Evolutionary conservation across 2,113 vertebrate genomes (phyloP).

Genomic region (Antechinus stuartii): DNA sequence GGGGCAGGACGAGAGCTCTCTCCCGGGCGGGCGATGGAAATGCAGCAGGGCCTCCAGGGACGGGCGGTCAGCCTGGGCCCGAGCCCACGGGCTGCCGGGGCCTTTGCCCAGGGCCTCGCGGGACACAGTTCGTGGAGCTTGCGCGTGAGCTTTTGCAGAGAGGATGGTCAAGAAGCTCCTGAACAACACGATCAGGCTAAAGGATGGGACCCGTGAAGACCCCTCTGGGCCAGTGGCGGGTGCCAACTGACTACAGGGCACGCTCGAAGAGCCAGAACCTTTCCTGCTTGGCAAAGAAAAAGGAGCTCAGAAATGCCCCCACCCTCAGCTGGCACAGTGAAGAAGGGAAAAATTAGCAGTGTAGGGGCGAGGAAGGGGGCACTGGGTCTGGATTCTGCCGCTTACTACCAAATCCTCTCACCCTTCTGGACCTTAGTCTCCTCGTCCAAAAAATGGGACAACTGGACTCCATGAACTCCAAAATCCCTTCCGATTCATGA

Average conservation of each 20-base stretch:
- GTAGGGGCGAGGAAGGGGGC: too few relatives aligned
- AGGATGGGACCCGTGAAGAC: not conserved
- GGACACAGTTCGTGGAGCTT: not conserved
- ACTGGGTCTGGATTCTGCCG: not conserved
- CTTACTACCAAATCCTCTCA: not conserved
- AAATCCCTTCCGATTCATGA: not conserved
- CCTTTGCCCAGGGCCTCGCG: not conserved
- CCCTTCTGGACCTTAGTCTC: not conserved
- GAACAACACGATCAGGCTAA: not conserved
- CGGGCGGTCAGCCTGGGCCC: not conserved
- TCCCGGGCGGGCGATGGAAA: not conserved
- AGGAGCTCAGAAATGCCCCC: not conserved
- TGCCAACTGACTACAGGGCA: not conserved
- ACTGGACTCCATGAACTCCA: not conserved
- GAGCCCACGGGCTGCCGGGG: not conserved
- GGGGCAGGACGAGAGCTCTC: not conserved
- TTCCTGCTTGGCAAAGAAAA: not conserved
- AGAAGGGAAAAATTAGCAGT: not conserved
- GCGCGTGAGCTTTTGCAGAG: not conserved
- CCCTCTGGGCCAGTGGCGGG: not conserved
- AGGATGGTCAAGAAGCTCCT: not conserved
- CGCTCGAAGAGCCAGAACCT: not conserved
- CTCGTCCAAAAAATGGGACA: not conserved
- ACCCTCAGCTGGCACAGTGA: conserved; percentile 24
- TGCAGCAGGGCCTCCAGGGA: not conserved